Conservation (phyloP, 2,797 vertebrate genomes). For the Gallinago nigripennis region DNA sequence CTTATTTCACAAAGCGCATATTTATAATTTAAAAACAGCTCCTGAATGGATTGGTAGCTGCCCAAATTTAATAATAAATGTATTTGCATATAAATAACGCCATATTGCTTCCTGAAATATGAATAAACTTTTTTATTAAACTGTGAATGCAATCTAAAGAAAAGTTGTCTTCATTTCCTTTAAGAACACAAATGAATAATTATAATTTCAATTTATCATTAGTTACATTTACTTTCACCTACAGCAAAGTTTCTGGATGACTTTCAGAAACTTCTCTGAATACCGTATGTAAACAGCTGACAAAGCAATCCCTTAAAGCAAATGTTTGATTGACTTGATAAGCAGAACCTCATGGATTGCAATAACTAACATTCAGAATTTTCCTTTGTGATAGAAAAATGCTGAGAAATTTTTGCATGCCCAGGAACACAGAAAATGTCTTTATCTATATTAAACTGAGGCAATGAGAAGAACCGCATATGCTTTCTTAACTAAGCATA, state of each 20-base stretch:
- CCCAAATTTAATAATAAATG: constrained; percentile 44
- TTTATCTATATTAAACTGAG: constrained; percentile 25
- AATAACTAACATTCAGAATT: not conserved
- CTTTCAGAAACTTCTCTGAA: constrained; percentile 35
- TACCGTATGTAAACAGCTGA: not conserved
- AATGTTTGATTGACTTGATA: not conserved
- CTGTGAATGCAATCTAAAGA: constrained; percentile 9
- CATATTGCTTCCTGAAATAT: constrained; percentile 42
- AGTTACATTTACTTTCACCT: constrained; percentile 30
- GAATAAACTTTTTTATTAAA: constrained; percentile 28
- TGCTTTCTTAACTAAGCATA: not conserved
- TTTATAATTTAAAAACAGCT: constrained; percentile 35
- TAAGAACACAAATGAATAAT: constrained; percentile 25
- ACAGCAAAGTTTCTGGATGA: not conserved
- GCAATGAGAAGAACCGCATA: not conserved
- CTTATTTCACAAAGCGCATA: not conserved
- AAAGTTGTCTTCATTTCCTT: constrained; percentile 20
- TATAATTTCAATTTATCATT: constrained; percentile 32
- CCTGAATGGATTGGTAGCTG: constrained; percentile 1
- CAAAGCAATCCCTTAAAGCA: not conserved
- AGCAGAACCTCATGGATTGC: not conserved
- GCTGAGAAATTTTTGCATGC: not conserved
- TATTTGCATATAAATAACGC: constrained; percentile 58
- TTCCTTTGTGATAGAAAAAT: not conserved
- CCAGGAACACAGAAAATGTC: not conserved